Conservation (phyloP, 2,888 invertebrate species). For the Schizaphis graminum region DNA sequence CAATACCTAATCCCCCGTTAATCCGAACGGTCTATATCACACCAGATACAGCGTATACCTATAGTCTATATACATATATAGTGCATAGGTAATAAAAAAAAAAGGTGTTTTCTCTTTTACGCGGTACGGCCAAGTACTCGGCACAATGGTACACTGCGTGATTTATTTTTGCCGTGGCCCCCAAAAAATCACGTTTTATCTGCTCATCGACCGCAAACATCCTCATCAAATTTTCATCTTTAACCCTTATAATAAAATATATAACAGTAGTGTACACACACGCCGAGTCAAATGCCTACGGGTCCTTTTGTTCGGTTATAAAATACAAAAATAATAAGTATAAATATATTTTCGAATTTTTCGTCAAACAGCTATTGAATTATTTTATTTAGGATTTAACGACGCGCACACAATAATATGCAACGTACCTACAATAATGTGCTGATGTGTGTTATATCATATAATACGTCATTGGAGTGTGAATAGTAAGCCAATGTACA, state of each 20-base stretch:
- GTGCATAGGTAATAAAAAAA: neutral
- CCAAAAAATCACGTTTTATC: conserved; percentile 61
- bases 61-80: neutral
- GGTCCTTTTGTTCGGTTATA: neutral
- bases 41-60: neutral
- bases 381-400: neutral
- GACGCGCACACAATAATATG: neutral
- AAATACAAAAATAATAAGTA: neutral
- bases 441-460: neutral
- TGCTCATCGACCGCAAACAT: conserved; percentile 63
- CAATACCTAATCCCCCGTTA: conserved; percentile 57
- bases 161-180: conserved; percentile 49
- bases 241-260: conserved; percentile 33
- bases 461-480: neutral
- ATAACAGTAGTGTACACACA: neutral
- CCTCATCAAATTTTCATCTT: conserved; percentile 65
- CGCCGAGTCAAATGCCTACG: conserved; percentile 34
- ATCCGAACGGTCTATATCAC: conserved; percentile 36
- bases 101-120: conserved; percentile 45
- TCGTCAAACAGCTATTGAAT: neutral
- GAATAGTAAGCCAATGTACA: neutral
- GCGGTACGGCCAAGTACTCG: conserved; percentile 35
- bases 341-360: conserved; percentile 27
- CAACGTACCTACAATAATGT: neutral
- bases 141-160: conserved; percentile 56